phyloP scores from a whole-genome alignment of 2,888 invertebrate genomes.

The Odontocolon sp. region DNA sequence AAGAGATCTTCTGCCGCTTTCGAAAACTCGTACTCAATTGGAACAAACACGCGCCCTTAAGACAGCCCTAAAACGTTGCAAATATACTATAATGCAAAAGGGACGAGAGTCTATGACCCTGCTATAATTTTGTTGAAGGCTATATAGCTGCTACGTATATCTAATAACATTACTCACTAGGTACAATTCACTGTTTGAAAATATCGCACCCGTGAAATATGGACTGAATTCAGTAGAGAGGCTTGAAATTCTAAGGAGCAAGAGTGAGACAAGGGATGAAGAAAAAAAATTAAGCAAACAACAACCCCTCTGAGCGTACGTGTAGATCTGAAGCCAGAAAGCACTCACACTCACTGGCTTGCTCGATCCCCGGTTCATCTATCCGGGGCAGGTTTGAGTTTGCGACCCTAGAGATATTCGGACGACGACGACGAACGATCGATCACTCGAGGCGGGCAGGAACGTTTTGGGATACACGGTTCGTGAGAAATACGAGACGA shows the following conservation, averaged over 20 bases:
- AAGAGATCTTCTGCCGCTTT: slow-evolving; percentile 1
- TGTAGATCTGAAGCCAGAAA: slow-evolving; percentile 49
- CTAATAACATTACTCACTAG: slow-evolving; percentile 70
- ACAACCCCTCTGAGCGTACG: slow-evolving; percentile 55
- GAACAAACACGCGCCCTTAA: slow-evolving; percentile 12
- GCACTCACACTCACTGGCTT: slow-evolving; percentile 24
- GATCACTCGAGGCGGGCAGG: slow-evolving; percentile 51
- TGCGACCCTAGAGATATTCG: slow-evolving; percentile 55
- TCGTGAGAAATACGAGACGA: slow-evolving; percentile 77
- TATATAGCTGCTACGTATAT: slow-evolving; percentile 5
- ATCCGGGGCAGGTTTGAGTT: slow-evolving; percentile 57
- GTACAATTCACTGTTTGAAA: slow-evolving; percentile 67
- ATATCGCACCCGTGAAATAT: slow-evolving; percentile 72
- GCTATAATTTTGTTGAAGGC: too few relatives aligned
- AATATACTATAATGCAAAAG: slow-evolving; percentile 1
- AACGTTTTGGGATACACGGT: slow-evolving; percentile 63
- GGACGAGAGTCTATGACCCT: neutral
- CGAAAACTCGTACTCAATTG: slow-evolving; percentile 19
- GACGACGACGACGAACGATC: slow-evolving; percentile 53
- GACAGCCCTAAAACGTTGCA: neutral
- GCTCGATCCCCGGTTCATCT: too few relatives aligned
- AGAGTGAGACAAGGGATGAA: slow-evolving; percentile 54
- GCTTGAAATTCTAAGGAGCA: slow-evolving; percentile 65
- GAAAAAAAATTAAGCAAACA: slow-evolving; percentile 54
- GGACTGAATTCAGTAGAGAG: slow-evolving; percentile 66